Percentiles rank a stretch among this genome's conserved stretches.
These are phyloP conservation scores for Esox niger DNA, from an alignment of 2,113 vertebrate species.

Conservation along the genomic window DNA sequence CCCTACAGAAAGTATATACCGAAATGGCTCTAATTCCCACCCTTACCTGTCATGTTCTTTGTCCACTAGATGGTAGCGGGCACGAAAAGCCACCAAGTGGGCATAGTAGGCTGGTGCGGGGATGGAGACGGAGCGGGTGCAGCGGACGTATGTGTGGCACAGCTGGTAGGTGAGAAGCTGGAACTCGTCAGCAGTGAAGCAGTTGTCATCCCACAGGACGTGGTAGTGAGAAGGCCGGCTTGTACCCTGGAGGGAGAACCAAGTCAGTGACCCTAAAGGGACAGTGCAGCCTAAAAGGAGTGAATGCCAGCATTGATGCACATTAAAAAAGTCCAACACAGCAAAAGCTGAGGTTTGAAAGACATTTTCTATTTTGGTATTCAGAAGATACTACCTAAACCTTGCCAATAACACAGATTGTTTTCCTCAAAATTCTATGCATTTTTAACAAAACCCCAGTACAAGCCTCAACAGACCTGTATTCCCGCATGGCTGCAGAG, in stretches of 20 bases:
- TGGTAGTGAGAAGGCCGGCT: constrained; percentile 97
- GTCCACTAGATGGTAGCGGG: constrained; percentile 95
- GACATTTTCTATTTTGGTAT: too few relatives aligned
- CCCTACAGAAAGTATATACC: not conserved
- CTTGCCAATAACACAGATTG: too few relatives aligned
- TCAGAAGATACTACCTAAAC: not conserved
- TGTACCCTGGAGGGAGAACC: constrained; percentile 77
- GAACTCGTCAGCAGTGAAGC: constrained; percentile 95
- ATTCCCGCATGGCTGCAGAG: constrained; percentile 98
- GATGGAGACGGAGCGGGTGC: constrained; percentile 95
- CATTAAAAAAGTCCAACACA: too few relatives aligned
- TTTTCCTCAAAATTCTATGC: too few relatives aligned
- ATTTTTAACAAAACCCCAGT: too few relatives aligned
- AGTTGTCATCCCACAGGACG: constrained; percentile 97
- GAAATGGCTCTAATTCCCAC: not conserved
- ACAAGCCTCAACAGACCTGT: constrained; percentile 75
- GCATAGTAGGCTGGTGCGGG: constrained; percentile 96
- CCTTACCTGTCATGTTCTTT: constrained; percentile 96
- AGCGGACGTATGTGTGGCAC: constrained; percentile 97
- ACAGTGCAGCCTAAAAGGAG: too few relatives aligned
- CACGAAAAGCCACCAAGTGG: constrained; percentile 94
- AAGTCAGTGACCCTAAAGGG: too few relatives aligned
- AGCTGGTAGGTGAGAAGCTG: constrained; percentile 98
- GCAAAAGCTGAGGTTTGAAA: too few relatives aligned
- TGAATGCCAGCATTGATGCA: too few relatives aligned